Evolutionary conservation across 2,888 invertebrate genomes (phyloP), one percentile per base, ranked within the genome.

Genomic region (Apamea anceps): DNA sequence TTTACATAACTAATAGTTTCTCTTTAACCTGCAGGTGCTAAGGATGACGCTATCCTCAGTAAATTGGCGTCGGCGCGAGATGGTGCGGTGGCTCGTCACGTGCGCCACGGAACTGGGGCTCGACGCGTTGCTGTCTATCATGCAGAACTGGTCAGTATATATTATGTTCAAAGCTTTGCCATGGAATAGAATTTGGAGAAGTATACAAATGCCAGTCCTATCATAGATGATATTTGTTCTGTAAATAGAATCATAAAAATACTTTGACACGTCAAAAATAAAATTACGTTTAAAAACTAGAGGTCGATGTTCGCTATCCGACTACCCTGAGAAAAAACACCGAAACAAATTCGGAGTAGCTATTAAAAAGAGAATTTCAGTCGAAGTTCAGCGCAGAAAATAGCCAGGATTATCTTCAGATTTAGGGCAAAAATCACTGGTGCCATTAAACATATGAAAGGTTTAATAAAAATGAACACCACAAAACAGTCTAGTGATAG

Each of bases 21-120:
- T 28, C 92, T 18, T 92, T 93, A 68, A 7, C 18, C 86, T 91
- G 0, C 93, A 98, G 98, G 98, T 98, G 70, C 97, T 98, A 97
- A 96, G 98, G 68, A 98, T 98, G 98, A 99, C 98, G 0, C 91
- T 98, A 73, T 98, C 98, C 7, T 98, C 98, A 13, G 97, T 98
- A 89, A 98, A 98, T 94, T 98, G 98, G 98, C 97, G 98, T 66
- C 95, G 99, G 72, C 97, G 98, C n/a, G 98, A 99, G 94, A 98
- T 99, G 98, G 98, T 99, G 13, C 97, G 98, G 42, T 99, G 98
- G 98, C 95, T 99, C 85, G 98, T 99, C 67, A 98, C 98, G 0
- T 99, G 98, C 94, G 98, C 98, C 25, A 98, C 98, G 0, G 98
- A 98, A 92, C 97, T 98, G 0, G 98, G 98, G 0, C 97, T 98